Conservation (phyloP, 1,140 invertebrate genomes). For the Caerostris extrusa region DNA sequence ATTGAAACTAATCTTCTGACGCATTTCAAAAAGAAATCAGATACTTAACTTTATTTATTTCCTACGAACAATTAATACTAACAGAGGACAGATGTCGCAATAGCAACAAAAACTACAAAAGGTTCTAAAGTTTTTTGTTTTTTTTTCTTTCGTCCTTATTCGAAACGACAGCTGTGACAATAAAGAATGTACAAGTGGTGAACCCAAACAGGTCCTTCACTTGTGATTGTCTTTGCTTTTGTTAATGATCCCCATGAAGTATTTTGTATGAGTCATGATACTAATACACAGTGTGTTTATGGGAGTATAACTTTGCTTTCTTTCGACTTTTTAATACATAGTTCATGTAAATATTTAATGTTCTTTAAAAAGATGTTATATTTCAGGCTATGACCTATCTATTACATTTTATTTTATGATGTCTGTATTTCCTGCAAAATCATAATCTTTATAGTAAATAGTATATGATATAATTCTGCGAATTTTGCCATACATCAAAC, state of each 20-base stretch:
- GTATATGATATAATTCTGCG: too few species aligned
- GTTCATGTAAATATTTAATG: background rate
- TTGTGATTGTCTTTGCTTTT: background rate
- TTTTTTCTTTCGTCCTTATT: slow-evolving; percentile 4
- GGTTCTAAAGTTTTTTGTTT: background rate
- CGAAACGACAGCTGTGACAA: slow-evolving; percentile 4
- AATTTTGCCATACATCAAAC: too few species aligned
- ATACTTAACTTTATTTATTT: background rate
- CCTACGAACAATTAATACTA: background rate
- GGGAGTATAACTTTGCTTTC: background rate
- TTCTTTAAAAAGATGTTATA: background rate
- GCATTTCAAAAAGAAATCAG: background rate
- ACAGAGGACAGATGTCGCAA: background rate
- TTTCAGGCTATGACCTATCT: too few species aligned
- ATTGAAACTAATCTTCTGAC: too few species aligned
- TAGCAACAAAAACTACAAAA: background rate
- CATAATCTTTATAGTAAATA: too few species aligned
- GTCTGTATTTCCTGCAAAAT: too few species aligned
- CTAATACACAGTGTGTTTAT: background rate
- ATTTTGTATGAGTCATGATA: background rate
- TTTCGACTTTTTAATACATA: background rate
- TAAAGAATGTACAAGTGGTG: background rate
- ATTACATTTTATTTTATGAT: too few species aligned
- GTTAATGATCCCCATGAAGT: background rate
- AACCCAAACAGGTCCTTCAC: slow-evolving; percentile 20